Evolutionary conservation across 2,113 vertebrate genomes (phyloP).

Genomic region (Rhabdornis inornatus): DNA sequence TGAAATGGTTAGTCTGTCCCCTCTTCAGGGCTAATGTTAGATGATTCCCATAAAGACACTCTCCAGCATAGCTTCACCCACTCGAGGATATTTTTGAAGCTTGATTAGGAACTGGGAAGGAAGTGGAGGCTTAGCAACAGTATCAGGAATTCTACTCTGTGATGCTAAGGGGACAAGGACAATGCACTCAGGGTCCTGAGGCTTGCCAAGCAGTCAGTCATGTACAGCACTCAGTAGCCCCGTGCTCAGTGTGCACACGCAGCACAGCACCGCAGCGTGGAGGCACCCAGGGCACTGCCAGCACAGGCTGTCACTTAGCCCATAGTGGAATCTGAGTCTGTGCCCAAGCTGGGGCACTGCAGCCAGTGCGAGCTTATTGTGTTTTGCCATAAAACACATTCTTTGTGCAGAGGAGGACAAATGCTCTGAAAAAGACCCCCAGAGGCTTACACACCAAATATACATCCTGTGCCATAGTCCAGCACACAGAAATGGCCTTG

Average conservation of each 20-base stretch:
- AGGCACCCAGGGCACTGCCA: not conserved
- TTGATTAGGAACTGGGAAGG: not conserved
- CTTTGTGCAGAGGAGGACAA: not conserved
- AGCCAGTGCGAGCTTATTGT: not conserved
- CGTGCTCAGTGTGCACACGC: accelerated
- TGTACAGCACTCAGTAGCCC: no score
- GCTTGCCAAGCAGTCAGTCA: not conserved
- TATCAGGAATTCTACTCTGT: not conserved
- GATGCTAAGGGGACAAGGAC: not conserved
- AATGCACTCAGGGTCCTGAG: accelerated
- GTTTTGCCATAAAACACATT: not conserved
- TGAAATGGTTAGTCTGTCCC: constrained; percentile 6
- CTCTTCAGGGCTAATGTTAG: not conserved
- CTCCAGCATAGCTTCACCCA: not conserved
- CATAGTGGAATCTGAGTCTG: not conserved
- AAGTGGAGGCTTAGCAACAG: not conserved
- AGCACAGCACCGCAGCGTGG: accelerated
- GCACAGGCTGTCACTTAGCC: not conserved
- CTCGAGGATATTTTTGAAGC: not conserved
- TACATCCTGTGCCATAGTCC: accelerated
- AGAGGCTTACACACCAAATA: not conserved
- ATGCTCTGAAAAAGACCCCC: not conserved
- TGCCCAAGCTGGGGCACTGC: not conserved
- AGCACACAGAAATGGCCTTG: not conserved
- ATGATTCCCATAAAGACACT: not conserved